Base-by-base conservation (phyloP, 2,797 vertebrate genomes). In the Salmo trutta region DNA sequence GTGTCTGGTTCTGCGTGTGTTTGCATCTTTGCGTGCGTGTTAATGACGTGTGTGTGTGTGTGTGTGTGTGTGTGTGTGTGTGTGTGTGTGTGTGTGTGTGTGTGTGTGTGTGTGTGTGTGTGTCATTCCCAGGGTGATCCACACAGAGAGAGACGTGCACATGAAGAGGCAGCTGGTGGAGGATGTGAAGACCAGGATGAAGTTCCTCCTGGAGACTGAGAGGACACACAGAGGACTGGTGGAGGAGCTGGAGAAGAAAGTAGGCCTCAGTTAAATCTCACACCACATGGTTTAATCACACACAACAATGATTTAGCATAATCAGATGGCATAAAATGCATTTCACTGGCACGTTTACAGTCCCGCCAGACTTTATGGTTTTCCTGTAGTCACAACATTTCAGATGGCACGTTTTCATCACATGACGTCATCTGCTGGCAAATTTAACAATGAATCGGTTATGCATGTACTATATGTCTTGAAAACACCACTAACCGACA, bases 81-180 rank as follows among this genome's bases (percentile, higher is more conserved):
- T 56, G 56, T 81, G 71, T 77, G 62, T 77, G 66, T 74, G 21
- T 79, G 21, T 53, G 36, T 66, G 24, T 74, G n/a, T 66, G 59
- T 53, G 41, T 31, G 14, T 52, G 36, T 21, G 36, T 31, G 41
- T n/a, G 41, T 16, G 62, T 5, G 21, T 81, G 64, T 72, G 59
- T 53, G 27, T 70, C 24, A 10, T 41, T 77, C 80, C 24, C 75
- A 98, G 96, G 88, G 77, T 88, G 62, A 94, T 91, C 87, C 93
- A 91, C 66, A 73, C 94, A 77, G 96, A 98, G 85, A 94, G 96
- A 71, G 95, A 98, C 75, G 81, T 96, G 84, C 91, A 29, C 81
- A 96, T 96, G 95, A 98, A 99, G 91, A 94, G 95, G 84, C 95
- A 96, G 90, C 91, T 98, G 80, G 94, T 97, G 88, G 96, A 98